Conservation (phyloP, 2,113 vertebrate species). For the Lophius piscatorius region DNA sequence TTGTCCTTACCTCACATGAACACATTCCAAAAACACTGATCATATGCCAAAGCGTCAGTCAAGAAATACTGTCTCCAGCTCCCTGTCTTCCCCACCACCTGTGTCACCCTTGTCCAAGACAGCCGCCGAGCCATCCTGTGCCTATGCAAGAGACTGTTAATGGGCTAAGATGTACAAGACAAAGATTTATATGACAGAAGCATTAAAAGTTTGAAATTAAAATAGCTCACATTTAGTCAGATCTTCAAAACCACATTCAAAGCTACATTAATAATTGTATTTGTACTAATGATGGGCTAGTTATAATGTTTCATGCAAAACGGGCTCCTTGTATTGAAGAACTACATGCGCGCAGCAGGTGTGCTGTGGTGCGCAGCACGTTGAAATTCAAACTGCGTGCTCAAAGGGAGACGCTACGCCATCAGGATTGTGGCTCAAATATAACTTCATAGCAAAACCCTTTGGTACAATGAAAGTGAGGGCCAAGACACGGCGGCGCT, state of each 20-base stretch:
- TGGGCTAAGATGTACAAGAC: conserved; percentile 19
- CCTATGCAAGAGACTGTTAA: conserved; percentile 22
- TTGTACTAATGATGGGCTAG: too few relatives aligned
- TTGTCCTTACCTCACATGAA: conserved; percentile 31
- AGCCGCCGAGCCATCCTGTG: conserved; percentile 35
- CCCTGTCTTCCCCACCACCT: conserved; percentile 50
- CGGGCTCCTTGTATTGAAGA: too few relatives aligned
- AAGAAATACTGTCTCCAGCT: conserved; percentile 46
- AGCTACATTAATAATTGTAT: not conserved
- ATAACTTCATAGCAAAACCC: too few relatives aligned
- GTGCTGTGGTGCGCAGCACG: too few relatives aligned
- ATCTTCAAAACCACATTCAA: not conserved
- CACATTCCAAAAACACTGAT: conserved; percentile 41
- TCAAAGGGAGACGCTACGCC: too few relatives aligned
- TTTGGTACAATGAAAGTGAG: too few relatives aligned
- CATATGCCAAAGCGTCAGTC: conserved; percentile 37
- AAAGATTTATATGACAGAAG: conserved; percentile 12
- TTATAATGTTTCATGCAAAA: too few relatives aligned
- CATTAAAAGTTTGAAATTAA: not conserved
- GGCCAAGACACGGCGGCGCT: too few relatives aligned
- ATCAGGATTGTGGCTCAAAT: too few relatives aligned
- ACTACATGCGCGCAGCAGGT: too few relatives aligned
- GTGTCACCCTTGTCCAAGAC: conserved; percentile 41
- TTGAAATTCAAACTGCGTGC: too few relatives aligned
- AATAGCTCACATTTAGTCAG: not conserved